These are phyloP conservation scores for Teleogryllus occipitalis DNA, from an alignment of 1,140 invertebrate species.

Conservation along the genomic window DNA sequence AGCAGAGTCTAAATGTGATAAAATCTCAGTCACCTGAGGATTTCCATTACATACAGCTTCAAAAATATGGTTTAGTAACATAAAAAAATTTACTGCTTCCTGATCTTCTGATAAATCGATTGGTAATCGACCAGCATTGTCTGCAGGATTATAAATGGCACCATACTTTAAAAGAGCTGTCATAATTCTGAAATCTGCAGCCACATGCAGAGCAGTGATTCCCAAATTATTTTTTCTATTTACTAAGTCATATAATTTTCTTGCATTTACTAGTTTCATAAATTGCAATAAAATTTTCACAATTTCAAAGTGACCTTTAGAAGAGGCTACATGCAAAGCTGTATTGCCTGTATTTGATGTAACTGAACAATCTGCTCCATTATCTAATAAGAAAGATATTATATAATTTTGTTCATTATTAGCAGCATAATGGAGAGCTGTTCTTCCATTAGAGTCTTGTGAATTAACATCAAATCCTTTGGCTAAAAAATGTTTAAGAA, in stretches of 20 bases:
- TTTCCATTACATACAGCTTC: background rate
- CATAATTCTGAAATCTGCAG: conserved; percentile 10
- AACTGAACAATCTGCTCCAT: background rate
- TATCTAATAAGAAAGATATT: background rate
- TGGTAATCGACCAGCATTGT: background rate
- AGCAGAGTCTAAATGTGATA: no score
- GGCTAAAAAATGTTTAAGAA: background rate
- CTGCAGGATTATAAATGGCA: background rate
- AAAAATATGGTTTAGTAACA: background rate
- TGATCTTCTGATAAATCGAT: background rate
- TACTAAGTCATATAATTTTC: conserved; percentile 15
- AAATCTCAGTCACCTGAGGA: background rate
- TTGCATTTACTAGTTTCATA: conserved; percentile 14
- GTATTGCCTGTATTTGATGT: background rate
- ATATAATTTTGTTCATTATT: background rate
- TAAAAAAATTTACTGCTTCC: background rate
- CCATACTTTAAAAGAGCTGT: background rate
- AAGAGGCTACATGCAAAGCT: background rate
- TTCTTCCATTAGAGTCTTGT: background rate
- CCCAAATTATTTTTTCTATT: conserved; percentile 2
- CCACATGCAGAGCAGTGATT: conserved; percentile 25
- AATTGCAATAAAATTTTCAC: conserved; percentile 24
- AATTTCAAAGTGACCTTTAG: background rate
- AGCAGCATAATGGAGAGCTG: background rate
- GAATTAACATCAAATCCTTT: background rate